Evolutionary conservation across 1,140 invertebrate species (phyloP), one percentile per base, ranked within the genome.

Genomic region (Phortica variegata): DNA sequence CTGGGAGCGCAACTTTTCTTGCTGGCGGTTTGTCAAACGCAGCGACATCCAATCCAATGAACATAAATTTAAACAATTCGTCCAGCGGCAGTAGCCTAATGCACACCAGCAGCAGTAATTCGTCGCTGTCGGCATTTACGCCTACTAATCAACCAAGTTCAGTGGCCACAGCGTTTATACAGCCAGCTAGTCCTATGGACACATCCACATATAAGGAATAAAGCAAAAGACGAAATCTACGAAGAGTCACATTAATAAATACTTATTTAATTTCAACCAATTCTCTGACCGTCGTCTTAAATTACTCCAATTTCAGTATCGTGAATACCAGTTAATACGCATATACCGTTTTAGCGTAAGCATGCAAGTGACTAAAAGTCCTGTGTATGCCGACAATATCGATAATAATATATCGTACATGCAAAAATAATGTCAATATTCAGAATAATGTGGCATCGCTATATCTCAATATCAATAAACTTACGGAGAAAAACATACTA

Each of bases 131-230:
- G 70, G 57, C 61, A 49, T 62, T 65, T 32, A 71, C 75, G 43
- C 73, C 73, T 39, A 68, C 73, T 33, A 75, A 72, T 58, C 59
- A 52, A 34, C 65, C 63, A 46, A 69, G 51, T 29, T 52, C 54
- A 38, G 53, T 60, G 17, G 49, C 56, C 13, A 60, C 54, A 38
- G 60, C 69, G 31, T 75, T 75, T 43, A 78, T 76, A 40, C 83
- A 85, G 65, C 84, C 83, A 41, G 82, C 83, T 60, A 85, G 83
- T 78, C 84, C 83, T 34, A 85, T 85, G 84, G 84, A 85, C 75
- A 85, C 83, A 26, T 83, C 83, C 49, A 55, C 59, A 37, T 75
- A 58, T 53, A 75, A 75, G 56, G 72, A 75, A 43, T 75, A 75
- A 58, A 40, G 34, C 8, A 26, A n/a, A n/a, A 12, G 13, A 37